phyloP scores from a whole-genome alignment of 2,888 invertebrate genomes.

The Lucinisca nassula region DNA sequence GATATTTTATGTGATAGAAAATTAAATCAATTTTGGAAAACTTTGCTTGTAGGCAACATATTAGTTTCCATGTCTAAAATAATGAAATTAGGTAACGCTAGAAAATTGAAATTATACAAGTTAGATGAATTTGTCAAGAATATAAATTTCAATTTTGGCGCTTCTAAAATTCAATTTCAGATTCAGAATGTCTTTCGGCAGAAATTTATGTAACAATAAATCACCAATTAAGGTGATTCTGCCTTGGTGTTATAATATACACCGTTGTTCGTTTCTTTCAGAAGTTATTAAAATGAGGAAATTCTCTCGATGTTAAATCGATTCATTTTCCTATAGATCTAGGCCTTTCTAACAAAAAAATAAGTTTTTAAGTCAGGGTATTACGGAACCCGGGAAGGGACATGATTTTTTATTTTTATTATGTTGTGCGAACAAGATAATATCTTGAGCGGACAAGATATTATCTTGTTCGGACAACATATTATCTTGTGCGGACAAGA shows the following conservation, averaged over 20 bases:
- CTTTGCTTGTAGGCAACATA: background rate
- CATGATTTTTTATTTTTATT: too few species aligned
- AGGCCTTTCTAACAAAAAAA: too few species aligned
- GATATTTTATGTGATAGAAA: background rate
- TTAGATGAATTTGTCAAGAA: background rate
- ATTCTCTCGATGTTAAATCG: too few species aligned
- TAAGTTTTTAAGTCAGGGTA: too few species aligned
- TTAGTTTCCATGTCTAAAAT: background rate
- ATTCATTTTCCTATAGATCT: too few species aligned
- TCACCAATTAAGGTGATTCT: background rate
- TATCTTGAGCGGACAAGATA: too few species aligned
- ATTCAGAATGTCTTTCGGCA: background rate
- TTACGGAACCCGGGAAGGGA: too few species aligned
- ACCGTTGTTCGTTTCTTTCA: too few species aligned
- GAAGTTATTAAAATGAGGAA: too few species aligned
- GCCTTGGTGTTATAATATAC: background rate
- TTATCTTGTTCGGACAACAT: too few species aligned
- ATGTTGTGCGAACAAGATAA: too few species aligned
- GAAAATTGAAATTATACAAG: conserved; percentile 1
- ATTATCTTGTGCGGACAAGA: too few species aligned
- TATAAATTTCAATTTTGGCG: background rate
- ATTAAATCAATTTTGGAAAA: background rate
- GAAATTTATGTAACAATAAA: background rate
- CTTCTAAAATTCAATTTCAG: background rate
- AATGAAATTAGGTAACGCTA: background rate